Base-by-base conservation (phyloP, 1,140 invertebrate genomes). In the Drosophila willistoni region DNA sequence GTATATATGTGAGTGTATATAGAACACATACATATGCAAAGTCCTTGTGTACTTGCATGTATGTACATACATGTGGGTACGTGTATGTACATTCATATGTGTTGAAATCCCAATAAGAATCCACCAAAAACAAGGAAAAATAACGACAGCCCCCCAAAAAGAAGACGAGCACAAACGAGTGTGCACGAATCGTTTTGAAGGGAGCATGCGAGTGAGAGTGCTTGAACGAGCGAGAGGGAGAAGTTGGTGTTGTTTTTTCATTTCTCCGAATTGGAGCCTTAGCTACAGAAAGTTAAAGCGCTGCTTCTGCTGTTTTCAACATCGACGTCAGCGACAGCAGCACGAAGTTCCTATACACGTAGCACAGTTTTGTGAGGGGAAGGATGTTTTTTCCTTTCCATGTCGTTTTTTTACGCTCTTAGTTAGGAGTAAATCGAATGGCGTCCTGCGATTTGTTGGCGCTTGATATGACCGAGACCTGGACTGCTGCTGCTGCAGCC, bases 21-120 rank as follows among this genome's bases (percentile, higher is more conserved):
- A 42, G 3, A 25, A 25, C 22, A 25, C 13, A 41, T 57, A 42
- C 14, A 56, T 54, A 56, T 56, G 22, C 29, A 25, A 25, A 25
- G 54, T 4, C 2, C 34, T 10, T 19, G 12, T 25, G 7, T 62
- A n/a, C 25, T 14, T 22, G 19, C 19, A 42, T 60, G 14, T 33
- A 22, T 22, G 12, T 10, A 41, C 14, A 22, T 4, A 7, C 17
- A 51, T 51, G 14, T 47, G 14, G 3, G 17, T 51, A 42, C 14
- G 36, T 19, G 34, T 17, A 62, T 17, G 7, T n/a, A 14, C 60
- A 60, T 66, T 55, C 65, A 47, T 76, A 17, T 51, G 61, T 71
- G 55, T 68, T 69, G 75, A 69, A 81, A 76, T 86, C 79, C 82
- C 82, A 86, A 87, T 87, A 86, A 79, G 79, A 83, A 77, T 44